Base-by-base conservation (phyloP, 2,888 invertebrate genomes). In the Hirtodrosophila trivittata region DNA sequence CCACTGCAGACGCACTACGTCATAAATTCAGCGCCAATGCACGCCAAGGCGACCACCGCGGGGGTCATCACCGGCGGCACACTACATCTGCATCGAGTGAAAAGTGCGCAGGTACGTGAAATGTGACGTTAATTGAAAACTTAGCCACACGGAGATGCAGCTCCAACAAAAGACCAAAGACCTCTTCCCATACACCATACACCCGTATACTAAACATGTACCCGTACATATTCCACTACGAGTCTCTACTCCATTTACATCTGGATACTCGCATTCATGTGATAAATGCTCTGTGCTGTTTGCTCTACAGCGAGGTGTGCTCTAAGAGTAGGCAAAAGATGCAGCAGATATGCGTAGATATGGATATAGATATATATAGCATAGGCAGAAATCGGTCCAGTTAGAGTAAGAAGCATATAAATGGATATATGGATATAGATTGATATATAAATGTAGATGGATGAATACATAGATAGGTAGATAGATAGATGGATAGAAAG, bases 21-120 rank as follows among this genome's bases (percentile, higher is more conserved):
- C 80, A 83, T 85, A 75, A 85, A 83, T 80, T 85, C 82, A 69
- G 64, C 70, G 45, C 63, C 82, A 39, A 75, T 83, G 83, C 83
- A 83, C 13, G 80, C 75, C 42, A 83, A 83, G 68, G 69, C 83
- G 41, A 85, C 83, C 54, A 77, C 77, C 18, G 86, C 83, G 42
- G 77, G 80, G 28, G 49, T 73, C 75, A 70, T 78, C 65, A 63
- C 83, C 8, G 85, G 85, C 60, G 83, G 80, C 52, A 77, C 75
- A 12, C 69, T 85, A 38, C 70, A 70, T 70, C 67, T 70, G 63
- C 86, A 85, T 41, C 85, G 83, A 7, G 60, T 58, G 55, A 82
- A 67, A 59, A 77, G 75, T 73, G 83, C 69, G 38, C 82, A 83
- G 82, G 82, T 83, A 82, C 62, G 82, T 78, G 39, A 55, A 74